A percentile compares a stretch with the other conserved stretches of the same genome.
Conservation (phyloP, 2,113 vertebrate genomes). For the Nicator chloris region DNA sequence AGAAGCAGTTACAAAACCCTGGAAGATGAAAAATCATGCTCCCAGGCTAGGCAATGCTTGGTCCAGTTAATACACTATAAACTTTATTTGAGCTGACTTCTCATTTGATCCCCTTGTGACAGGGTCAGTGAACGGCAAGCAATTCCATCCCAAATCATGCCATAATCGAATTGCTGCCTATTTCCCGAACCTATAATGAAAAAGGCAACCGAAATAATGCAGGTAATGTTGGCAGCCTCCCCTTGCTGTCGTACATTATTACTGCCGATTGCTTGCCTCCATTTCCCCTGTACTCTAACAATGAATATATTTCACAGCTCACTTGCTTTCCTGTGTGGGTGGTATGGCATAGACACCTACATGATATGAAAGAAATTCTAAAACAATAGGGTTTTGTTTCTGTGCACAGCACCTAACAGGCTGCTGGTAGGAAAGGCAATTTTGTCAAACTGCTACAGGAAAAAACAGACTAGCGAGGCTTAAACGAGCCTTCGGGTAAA, state of each 20-base stretch:
- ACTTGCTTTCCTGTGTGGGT: constrained; percentile 87
- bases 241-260: constrained; percentile 86
- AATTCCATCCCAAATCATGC: constrained; percentile 86
- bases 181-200: constrained; percentile 88
- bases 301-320: constrained; percentile 95
- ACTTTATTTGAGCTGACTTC: constrained; percentile 91
- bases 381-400: constrained; percentile 77
- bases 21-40: constrained; percentile 75
- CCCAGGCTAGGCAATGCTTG: constrained; percentile 70
- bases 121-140: constrained; percentile 83
- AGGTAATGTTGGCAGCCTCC: constrained; percentile 84
- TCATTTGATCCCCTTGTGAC: constrained; percentile 82
- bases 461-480: constrained; percentile 26
- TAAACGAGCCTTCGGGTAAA: constrained; percentile 21
- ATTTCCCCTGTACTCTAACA: constrained; percentile 85
- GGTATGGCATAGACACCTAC: constrained; percentile 83
- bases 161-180: constrained; percentile 88
- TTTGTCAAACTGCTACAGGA: constrained; percentile 57
- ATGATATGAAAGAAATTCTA: constrained; percentile 83
- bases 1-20: constrained; percentile 75
- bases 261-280: constrained; percentile 85
- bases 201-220: constrained; percentile 87
- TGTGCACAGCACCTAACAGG: constrained; percentile 66
- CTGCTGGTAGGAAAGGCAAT: constrained; percentile 68
- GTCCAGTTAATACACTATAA: constrained; percentile 85